Conservation (phyloP, 1,140 invertebrate genomes). For the Amphibalanus amphitrite region DNA sequence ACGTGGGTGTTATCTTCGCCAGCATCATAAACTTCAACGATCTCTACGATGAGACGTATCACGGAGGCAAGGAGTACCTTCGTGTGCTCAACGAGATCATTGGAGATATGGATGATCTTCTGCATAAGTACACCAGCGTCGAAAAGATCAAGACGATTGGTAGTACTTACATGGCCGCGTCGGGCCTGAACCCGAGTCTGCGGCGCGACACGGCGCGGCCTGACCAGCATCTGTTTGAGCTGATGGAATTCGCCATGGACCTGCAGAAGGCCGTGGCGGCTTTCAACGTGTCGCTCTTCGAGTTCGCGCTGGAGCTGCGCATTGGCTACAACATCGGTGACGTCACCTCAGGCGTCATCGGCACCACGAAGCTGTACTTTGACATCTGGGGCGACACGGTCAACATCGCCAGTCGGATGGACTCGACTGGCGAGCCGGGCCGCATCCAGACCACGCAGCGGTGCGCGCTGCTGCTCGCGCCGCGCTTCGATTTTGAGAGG, state of each 20-base stretch:
- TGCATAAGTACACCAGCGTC: constrained; percentile 68
- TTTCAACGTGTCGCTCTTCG: constrained; percentile 72
- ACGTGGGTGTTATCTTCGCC: constrained; percentile 85
- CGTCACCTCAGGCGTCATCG: constrained; percentile 88
- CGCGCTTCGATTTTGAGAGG: constrained; percentile 54
- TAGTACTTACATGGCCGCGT: constrained; percentile 93
- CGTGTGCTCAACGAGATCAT: constrained; percentile 85
- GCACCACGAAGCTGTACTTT: constrained; percentile 87
- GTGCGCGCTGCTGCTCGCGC: constrained; percentile 43
- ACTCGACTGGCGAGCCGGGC: constrained; percentile 71
- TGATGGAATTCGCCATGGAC: constrained; percentile 73
- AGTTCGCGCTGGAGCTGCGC: constrained; percentile 79
- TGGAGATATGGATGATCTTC: constrained; percentile 83
- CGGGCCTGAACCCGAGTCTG: constrained; percentile 65
- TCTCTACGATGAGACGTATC: constrained; percentile 87
- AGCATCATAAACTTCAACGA: constrained; percentile 91
- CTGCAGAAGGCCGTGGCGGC: constrained; percentile 69
- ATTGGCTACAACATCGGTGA: constrained; percentile 53
- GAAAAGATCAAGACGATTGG: constrained; percentile 98
- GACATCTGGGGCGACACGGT: constrained; percentile 98
- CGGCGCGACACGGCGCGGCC: constrained; percentile 36
- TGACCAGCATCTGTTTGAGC: constrained; percentile 58
- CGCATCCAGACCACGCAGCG: constrained; percentile 68
- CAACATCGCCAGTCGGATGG: constrained; percentile 91
- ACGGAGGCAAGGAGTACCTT: constrained; percentile 78